phyloP scores from a whole-genome alignment of 2,113 vertebrate genomes.

The Orthonyx spaldingii region DNA sequence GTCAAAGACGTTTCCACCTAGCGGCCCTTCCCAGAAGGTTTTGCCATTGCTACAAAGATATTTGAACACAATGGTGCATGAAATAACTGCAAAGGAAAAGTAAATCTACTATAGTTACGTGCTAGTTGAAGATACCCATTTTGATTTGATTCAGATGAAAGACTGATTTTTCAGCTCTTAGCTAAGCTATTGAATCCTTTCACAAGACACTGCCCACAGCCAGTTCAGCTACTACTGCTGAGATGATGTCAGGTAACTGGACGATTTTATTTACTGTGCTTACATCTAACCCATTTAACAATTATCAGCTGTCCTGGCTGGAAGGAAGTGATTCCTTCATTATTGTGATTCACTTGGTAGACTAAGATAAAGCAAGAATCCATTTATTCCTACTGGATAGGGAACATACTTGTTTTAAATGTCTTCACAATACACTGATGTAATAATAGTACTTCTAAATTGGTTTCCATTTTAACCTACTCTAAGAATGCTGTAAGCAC shows the following conservation, averaged over 20 bases:
- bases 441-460: not conserved
- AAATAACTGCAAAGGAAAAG: not conserved
- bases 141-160: not conserved
- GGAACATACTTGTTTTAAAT: not conserved
- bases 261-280: not conserved
- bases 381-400: not conserved
- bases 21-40: not conserved
- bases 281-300: not conserved
- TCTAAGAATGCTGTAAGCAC: not conserved
- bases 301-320: not conserved
- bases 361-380: not conserved
- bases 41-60: not conserved
- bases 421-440: not conserved
- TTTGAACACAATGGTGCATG: not conserved
- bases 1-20: not conserved
- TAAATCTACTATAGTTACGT: not conserved
- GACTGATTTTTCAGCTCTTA: not conserved
- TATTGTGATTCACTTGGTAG: not conserved
- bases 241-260: not conserved
- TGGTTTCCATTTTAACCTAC: not conserved
- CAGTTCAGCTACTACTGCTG: not conserved
- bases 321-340: not conserved
- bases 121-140: not conserved
- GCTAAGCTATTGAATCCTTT: not conserved
- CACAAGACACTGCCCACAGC: not conserved